Evolutionary conservation across 2,888 invertebrate species (phyloP).

Genomic region (Hymenopus coronatus): DNA sequence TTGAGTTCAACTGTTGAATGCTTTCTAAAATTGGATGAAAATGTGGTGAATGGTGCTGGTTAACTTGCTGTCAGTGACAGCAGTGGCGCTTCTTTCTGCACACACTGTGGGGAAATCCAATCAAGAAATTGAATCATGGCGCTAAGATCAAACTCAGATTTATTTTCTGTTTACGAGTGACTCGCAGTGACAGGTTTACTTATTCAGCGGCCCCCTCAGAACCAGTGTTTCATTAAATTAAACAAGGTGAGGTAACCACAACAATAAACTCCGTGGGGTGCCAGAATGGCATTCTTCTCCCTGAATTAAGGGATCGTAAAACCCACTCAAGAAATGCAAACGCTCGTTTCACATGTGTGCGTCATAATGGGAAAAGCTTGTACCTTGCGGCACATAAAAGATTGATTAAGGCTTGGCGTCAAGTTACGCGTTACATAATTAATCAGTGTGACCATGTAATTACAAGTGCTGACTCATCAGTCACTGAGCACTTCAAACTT

Average conservation of each 20-base stretch:
- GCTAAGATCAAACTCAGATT: background rate
- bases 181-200: background rate
- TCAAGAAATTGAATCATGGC: background rate
- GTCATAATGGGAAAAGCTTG: background rate
- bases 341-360: background rate
- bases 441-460: background rate
- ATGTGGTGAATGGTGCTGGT: too few species aligned
- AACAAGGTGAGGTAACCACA: background rate
- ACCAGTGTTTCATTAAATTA: background rate
- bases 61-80: too few species aligned
- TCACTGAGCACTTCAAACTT: background rate
- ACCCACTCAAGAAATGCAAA: background rate
- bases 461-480: background rate
- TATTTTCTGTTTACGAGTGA: background rate
- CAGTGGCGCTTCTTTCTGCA: too few species aligned
- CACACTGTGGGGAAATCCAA: background rate
- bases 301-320: background rate
- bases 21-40: too few species aligned
- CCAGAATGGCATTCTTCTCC: background rate
- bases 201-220: background rate
- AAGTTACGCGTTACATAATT: background rate
- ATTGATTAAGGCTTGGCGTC: background rate
- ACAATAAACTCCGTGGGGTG: background rate
- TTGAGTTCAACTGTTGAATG: too few species aligned
- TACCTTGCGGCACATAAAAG: background rate